Conservation (phyloP, 2,888 invertebrate species). For the Papilio elwesi region DNA sequence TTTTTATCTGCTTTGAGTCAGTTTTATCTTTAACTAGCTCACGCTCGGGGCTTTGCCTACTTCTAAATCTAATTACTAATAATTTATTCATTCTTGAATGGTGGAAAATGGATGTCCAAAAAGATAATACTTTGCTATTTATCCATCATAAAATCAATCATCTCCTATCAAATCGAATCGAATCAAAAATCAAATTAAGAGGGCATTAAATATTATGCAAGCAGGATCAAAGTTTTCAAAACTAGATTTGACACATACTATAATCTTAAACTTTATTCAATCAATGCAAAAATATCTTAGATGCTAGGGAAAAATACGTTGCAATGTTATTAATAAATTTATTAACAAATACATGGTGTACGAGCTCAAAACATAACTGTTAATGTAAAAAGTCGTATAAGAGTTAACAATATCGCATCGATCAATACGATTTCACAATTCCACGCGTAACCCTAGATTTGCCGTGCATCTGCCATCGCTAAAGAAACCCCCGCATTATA, state of each 20-base stretch:
- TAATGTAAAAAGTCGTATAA: conserved; percentile 12
- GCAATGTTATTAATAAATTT: conserved; percentile 3
- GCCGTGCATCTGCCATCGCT: conserved; percentile 76
- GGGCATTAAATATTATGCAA: neutral
- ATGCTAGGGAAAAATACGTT: neutral
- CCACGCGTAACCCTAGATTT: conserved; percentile 78
- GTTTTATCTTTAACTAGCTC: conserved; percentile 67
- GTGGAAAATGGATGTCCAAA: neutral
- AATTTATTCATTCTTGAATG: neutral
- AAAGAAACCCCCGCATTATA: conserved; percentile 78
- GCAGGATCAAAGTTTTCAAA: neutral
- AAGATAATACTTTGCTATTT: too few species aligned
- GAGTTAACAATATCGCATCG: conserved; percentile 58
- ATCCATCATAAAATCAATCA: too few species aligned
- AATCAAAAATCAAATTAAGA: neutral
- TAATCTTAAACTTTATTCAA: conserved; percentile 9
- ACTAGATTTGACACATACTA: neutral
- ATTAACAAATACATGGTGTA: neutral
- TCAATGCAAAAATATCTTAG: neutral
- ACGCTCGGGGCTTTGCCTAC: conserved; percentile 11
- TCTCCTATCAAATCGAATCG: neutral
- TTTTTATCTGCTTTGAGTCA: conserved; percentile 63
- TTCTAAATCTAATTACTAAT: conserved; percentile 13
- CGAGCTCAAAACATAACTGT: conserved; percentile 1
- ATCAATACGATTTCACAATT: conserved; percentile 75